Evolutionary conservation across 2,113 vertebrate species (phyloP).

Genomic region (Otocyon megalotis): DNA sequence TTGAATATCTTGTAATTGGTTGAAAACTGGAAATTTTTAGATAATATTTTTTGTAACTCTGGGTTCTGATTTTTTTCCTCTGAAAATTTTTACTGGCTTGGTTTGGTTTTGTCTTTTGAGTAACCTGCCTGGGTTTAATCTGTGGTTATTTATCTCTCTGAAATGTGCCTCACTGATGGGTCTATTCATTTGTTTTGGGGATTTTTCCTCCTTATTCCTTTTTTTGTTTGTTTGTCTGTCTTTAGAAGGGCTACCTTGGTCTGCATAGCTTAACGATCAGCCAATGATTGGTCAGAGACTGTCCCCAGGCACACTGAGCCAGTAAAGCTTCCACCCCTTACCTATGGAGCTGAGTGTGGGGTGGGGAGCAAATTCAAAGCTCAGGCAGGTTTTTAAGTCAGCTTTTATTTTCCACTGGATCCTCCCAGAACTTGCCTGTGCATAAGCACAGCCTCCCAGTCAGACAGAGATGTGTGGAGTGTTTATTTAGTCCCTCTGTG

Average conservation of each 20-base stretch:
- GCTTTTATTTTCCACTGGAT: background rate
- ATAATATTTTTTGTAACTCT: background rate
- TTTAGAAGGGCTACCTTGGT: background rate
- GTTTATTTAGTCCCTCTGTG: background rate
- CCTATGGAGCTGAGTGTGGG: background rate
- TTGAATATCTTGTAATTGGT: background rate
- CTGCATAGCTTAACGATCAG: background rate
- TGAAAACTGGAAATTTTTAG: slow-evolving; percentile 20
- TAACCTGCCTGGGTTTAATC: background rate
- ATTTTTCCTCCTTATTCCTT: no score
- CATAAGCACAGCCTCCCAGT: background rate
- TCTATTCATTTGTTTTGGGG: background rate
- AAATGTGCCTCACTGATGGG: background rate
- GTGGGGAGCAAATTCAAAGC: background rate
- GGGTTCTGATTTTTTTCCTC: background rate
- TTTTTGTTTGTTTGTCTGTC: background rate
- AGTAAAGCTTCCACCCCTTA: background rate
- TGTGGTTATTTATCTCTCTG: background rate
- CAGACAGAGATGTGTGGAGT: background rate
- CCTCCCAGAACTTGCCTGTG: background rate
- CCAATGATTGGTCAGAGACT: background rate
- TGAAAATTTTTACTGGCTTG: background rate
- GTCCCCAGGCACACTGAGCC: background rate
- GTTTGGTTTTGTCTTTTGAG: background rate
- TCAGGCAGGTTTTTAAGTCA: background rate